A percentile compares a stretch with the other conserved stretches of the same genome.
Conservation (phyloP, 1,140 invertebrate species). For the Drosophila auraria region DNA sequence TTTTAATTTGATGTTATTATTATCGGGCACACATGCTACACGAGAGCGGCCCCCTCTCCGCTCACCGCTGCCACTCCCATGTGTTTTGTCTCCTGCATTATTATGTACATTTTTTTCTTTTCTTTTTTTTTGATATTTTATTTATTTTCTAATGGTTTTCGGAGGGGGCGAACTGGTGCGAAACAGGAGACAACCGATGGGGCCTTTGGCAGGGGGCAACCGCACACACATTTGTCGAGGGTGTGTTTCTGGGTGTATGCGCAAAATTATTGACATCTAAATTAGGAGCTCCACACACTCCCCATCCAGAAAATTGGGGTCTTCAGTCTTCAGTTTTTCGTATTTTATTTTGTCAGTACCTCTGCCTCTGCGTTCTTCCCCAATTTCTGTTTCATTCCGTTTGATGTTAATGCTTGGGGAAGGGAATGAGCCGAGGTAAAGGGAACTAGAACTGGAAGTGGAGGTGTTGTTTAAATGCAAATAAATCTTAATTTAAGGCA, state of each 20-base stretch:
- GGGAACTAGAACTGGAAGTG: not conserved
- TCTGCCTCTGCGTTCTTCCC: not conserved
- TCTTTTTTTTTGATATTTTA: conserved; percentile 26
- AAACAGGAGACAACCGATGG: not conserved
- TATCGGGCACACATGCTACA: conserved; percentile 40
- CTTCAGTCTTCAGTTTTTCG: not conserved
- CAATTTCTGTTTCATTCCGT: conserved; percentile 38
- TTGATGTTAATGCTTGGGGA: conserved; percentile 31
- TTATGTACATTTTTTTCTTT: conserved; percentile 10
- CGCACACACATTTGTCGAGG: conserved; percentile 15
- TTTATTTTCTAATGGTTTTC: conserved; percentile 46
- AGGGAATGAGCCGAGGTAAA: not conserved
- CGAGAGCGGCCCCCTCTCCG: not conserved
- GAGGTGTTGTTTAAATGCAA: conserved; percentile 21
- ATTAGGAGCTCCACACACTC: conserved; percentile 52
- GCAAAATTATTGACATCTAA: conserved; percentile 81
- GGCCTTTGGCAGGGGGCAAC: not conserved
- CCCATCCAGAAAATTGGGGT: not conserved
- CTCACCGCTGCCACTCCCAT: not conserved
- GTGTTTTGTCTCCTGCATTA: not conserved
- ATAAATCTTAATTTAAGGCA: conserved; percentile 24
- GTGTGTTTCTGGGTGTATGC: conserved; percentile 33
- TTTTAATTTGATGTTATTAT: conserved; percentile 67
- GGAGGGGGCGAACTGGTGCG: conserved; percentile 1
- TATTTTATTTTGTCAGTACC: not conserved